phyloP scores from a whole-genome alignment of 2,888 invertebrate species.

The Lycophotia porphyrea region DNA sequence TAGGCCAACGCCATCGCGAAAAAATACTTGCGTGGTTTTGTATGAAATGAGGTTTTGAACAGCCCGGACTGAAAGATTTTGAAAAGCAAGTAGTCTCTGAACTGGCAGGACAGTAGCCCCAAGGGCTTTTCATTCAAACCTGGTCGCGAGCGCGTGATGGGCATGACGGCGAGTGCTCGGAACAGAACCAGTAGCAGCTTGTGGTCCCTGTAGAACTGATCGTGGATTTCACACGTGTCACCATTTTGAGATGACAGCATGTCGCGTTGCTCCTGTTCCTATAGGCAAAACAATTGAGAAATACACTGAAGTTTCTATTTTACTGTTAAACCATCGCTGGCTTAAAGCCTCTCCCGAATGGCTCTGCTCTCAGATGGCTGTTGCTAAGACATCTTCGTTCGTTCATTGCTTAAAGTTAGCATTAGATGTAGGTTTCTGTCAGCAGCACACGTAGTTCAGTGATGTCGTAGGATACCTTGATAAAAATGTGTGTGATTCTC shows the following conservation, averaged over 20 bases:
- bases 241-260: conserved; percentile 90
- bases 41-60: not conserved
- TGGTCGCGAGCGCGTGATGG: conserved; percentile 90
- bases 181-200: conserved; percentile 91
- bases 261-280: conserved; percentile 88
- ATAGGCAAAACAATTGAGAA: not conserved
- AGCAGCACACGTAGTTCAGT: not conserved
- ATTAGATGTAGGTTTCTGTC: not conserved
- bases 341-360: not conserved
- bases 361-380: not conserved
- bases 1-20: not conserved
- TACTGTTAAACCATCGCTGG: not conserved
- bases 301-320: not conserved
- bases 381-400: not conserved
- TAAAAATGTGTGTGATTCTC: not conserved
- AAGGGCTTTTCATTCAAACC: conserved; percentile 74
- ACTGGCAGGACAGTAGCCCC: not conserved
- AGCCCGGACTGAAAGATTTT: not conserved
- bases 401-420: not conserved
- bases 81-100: not conserved
- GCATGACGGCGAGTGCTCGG: conserved; percentile 92
- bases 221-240: conserved; percentile 90
- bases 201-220: conserved; percentile 92
- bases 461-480: not conserved
- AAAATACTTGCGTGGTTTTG: not conserved